These are phyloP conservation scores for Onychomys leucogaster DNA, from an alignment of 2,797 vertebrate species.

Conservation along the genomic window DNA sequence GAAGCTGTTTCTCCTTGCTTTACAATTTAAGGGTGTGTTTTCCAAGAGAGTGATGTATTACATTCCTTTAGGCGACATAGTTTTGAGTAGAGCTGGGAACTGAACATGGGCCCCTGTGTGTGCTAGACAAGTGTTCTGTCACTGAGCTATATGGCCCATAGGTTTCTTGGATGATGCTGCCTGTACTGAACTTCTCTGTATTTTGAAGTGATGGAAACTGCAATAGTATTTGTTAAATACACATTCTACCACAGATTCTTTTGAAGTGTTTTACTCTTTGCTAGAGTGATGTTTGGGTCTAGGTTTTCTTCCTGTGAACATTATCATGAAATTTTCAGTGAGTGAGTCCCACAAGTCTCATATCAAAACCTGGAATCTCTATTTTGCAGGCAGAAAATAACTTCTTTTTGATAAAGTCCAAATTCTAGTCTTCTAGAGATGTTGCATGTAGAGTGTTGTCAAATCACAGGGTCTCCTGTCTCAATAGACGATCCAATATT, in stretches of 20 bases:
- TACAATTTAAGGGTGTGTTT: not conserved
- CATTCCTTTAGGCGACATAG: not conserved
- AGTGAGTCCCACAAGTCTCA: not conserved
- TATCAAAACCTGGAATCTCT: conserved; percentile 35
- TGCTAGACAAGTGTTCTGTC: not conserved
- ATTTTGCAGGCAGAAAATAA: conserved; percentile 1
- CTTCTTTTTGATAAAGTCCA: conserved; percentile 9
- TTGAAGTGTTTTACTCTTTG: conserved; percentile 20
- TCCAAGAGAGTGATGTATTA: not conserved
- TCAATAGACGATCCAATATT: conserved; percentile 50
- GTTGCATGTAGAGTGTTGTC: not conserved
- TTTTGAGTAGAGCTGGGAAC: not conserved
- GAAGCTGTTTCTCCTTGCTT: not conserved
- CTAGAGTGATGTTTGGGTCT: not conserved
- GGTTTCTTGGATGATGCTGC: not conserved
- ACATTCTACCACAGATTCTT: conserved; percentile 6
- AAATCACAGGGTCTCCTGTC: not conserved
- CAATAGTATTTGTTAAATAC: not conserved
- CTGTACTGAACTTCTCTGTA: not conserved
- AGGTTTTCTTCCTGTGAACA: not conserved
- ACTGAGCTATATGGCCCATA: not conserved
- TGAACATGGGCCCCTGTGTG: not conserved
- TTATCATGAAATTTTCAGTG: not conserved
- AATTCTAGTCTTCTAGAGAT: conserved; percentile 43
- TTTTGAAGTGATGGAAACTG: conserved; percentile 25